Evolutionary conservation across 1,140 invertebrate species (phyloP), one percentile per base, ranked within the genome.

Genomic region (Vanessa atalanta): DNA sequence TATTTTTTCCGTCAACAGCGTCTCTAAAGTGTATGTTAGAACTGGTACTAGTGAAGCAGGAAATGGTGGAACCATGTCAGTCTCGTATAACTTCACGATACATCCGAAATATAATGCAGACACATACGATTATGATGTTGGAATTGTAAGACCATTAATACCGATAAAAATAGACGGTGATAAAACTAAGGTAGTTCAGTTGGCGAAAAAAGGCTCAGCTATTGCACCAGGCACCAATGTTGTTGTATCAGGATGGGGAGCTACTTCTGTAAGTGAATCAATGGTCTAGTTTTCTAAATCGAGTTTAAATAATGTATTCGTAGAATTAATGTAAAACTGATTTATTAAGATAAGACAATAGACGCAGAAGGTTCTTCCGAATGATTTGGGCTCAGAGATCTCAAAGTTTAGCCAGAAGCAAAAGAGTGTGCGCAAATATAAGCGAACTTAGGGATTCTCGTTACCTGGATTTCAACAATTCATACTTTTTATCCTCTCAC

Each of bases 221-320:
- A 70, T 88, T 6, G 70, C 73, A 11, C 51, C 75, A 9, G 84
- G 86, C 6, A 83, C 82, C 23, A 66, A 80, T 13, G 61, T 90
- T 7, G 71, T 81, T 20, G 83, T 91, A 0, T 82, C 88, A 55
- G 91, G 91, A 16, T 92, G 88, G 87, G 91, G 91, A 2, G 79
- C 86, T 61, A 93, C 88, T 23, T 68, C 79, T 20, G 91, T 93
- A 80, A 88, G 87, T 85, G 64, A 53, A 53, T 53, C 37, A 43
- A 43, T 31, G 26, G 5, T 31, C 3, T 43, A 43, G 37, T 43
- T 31, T 31, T 5, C 2, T 2, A 2, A 31, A 31, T 43, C 4
- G 0, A 43, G 2, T 43, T 43, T 8, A 3, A 31, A n/a, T n/a
- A n/a, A n/a, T n/a, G n/a, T n/a, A n/a, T n/a, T n/a, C n/a, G n/a